Evolutionary conservation across 2,888 invertebrate species (phyloP), one percentile per base, ranked within the genome.

Genomic region (Autographa gamma): DNA sequence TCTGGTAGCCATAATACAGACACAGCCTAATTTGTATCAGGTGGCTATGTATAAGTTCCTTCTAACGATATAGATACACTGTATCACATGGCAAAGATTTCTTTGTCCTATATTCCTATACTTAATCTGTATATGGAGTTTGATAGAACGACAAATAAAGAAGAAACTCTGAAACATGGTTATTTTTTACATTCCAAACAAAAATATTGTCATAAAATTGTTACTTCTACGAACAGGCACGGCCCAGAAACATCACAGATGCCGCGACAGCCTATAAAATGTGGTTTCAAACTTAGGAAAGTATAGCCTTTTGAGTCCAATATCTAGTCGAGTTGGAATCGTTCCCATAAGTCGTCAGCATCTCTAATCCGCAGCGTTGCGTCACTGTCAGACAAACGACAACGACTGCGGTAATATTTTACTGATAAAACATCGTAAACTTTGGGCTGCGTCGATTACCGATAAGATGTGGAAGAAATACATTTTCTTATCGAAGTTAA

Each of bases 361-460:
- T 72, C 60, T 69, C 69, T n/a, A 74, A 74, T 69, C 77, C 72
- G 79, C 84, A 83, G 54, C 67, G 60, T 86, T 76, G 80, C 85
- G 85, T 85, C 86, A 86, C 61, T 19, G 54, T 74, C 64, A 69
- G 69, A 74, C 66, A 69, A 70, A 77, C 85, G 85, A 84, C 83
- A 84, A 85, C 80, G 82, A 25, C 66, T 76, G 80, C 81, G 70
- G 76, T 77, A 75, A 80, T 76, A 81, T 85, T 83, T 84, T 83
- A 78, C 82, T 71, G 80, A 84, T 82, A 80, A 74, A 70, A 41
- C 72, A 76, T 81, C 71, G 54, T 64, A 66, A 69, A 65, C 48
- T 62, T 61, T 63, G 43, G 52, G 54, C 13, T 56, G 38, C 60
- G 59, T 63, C 60, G 65, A 74, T 76, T 62, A 63, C 59, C 69